Evolutionary conservation across 2,888 invertebrate genomes (phyloP).

Genomic region (Macaria liturata): DNA sequence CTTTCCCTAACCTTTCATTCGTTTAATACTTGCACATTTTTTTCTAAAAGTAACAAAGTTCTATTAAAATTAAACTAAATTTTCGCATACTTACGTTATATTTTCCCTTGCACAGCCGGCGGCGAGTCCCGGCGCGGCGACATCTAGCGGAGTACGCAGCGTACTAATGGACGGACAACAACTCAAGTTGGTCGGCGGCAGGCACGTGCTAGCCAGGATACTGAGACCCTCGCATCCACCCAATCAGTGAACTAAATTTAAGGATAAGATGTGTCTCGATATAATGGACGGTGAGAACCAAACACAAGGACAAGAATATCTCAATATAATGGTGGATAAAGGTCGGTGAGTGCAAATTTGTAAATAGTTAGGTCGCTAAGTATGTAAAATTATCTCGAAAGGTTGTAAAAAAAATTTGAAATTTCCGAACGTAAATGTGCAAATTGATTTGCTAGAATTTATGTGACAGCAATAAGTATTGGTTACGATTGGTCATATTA

Average conservation of each 20-base stretch:
- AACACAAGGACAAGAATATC: too few species aligned
- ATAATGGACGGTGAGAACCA: neutral
- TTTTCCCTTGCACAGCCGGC: slow-evolving; percentile 43
- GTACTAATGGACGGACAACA: slow-evolving; percentile 78
- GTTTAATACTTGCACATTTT: too few species aligned
- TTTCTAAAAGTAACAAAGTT: too few species aligned
- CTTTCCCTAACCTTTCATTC: too few species aligned
- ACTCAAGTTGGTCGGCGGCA: slow-evolving; percentile 69
- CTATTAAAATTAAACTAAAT: too few species aligned
- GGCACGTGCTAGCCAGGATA: slow-evolving; percentile 71
- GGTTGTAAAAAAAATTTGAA: neutral
- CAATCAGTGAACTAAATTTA: slow-evolving; percentile 45
- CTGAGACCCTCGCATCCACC: slow-evolving; percentile 68
- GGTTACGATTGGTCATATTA: too few species aligned
- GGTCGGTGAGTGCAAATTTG: neutral
- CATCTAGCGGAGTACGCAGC: slow-evolving; percentile 63
- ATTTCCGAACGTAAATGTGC: too few species aligned
- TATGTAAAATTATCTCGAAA: too few species aligned
- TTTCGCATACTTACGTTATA: neutral
- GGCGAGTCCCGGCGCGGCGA: slow-evolving; percentile 47
- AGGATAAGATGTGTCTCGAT: too few species aligned
- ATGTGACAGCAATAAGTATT: too few species aligned
- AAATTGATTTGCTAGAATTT: too few species aligned
- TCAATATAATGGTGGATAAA: neutral
- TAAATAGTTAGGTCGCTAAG: too few species aligned